phyloP scores from a whole-genome alignment of 37 sponge, comb jelly and placozoan genomes.

The Cliona cf. orientalis region DNA sequence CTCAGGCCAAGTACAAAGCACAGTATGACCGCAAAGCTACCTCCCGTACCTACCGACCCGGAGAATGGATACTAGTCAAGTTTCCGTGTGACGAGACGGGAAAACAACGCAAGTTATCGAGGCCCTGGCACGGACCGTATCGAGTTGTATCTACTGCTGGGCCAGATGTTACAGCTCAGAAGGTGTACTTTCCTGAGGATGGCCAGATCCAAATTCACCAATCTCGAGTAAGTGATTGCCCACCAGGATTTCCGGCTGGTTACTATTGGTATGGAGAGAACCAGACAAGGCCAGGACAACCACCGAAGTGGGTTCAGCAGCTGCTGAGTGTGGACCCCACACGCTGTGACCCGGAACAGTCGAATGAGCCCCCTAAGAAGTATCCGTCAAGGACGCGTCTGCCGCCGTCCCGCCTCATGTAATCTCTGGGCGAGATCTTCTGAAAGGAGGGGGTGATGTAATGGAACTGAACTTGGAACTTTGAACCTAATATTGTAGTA shows the following conservation, averaged over 20 bases:
- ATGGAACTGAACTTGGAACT: no score
- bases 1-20: slow-evolving; percentile 29
- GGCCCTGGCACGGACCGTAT: slow-evolving; percentile 65
- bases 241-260: slow-evolving; percentile 38
- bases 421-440: no score
- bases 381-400: no score
- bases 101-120: slow-evolving; percentile 7
- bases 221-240: slow-evolving; percentile 41
- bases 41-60: not conserved
- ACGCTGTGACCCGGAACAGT: no score
- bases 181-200: slow-evolving; percentile 55
- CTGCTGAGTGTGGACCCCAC: no score
- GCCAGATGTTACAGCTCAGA: slow-evolving; percentile 33
- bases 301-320: no score
- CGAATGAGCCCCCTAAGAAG: no score
- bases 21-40: slow-evolving; percentile 10
- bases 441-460: no score
- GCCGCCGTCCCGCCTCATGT: no score
- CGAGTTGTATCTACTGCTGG: slow-evolving; percentile 4
- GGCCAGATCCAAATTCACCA: slow-evolving; percentile 39
- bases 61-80: slow-evolving; percentile 48
- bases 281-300: no score
- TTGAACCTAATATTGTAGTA: no score
- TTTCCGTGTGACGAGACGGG: slow-evolving; percentile 65
- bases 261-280: no score